Evolutionary conservation across 2,888 invertebrate genomes (phyloP), one percentile per base, ranked within the genome.

Genomic region (Alviniconcha strummeri): DNA sequence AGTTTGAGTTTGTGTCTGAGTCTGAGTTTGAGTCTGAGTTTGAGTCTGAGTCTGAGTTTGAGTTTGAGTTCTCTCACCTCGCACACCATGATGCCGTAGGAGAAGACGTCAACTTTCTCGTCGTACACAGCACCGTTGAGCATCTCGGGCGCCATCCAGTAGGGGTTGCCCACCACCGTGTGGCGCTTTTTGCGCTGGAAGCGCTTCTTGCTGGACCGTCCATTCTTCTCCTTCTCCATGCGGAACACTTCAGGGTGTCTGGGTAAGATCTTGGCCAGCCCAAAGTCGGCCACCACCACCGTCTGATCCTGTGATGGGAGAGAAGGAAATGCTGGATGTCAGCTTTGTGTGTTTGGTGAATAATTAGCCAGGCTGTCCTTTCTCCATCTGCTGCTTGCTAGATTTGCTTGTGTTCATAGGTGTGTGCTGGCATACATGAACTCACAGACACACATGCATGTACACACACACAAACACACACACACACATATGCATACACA

Each of bases 71-170:
- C 54, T 9, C 89, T 85, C 90, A 97, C 97, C 96, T 98, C 98
- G 93, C 98, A 98, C 5, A 98, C 94, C 85, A 98, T 96, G 88
- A 98, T 98, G 64, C 98, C 98, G 94, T 97, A 98, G 56, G 98
- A 98, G 94, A 98, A 98, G 86, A 98, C 96, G 92, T 98, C 98
- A 0, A 98, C 98, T 94, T 98, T 98, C 93, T 98, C 98, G 92
- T 98, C 98, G 93, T 98, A 98, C 88, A 97, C 97, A 91, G 97
- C 97, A 52, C 98, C 98, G 93, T 97, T 97, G 97, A 98, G 97
- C 98, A 98, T 98, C 94, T 98, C 98, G 0, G 98, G 98, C 0
- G 98, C 98, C 98, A 98, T 98, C 98, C 98, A 98, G 94, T 98
- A 98, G 0, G 98, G 98, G 95, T 98, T 98, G 1, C 98, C 98